Percentiles rank a stretch among this genome's conserved stretches.
Evolutionary conservation across 2,113 vertebrate species (phyloP).

Genomic region (Halcyon malimbica): DNA sequence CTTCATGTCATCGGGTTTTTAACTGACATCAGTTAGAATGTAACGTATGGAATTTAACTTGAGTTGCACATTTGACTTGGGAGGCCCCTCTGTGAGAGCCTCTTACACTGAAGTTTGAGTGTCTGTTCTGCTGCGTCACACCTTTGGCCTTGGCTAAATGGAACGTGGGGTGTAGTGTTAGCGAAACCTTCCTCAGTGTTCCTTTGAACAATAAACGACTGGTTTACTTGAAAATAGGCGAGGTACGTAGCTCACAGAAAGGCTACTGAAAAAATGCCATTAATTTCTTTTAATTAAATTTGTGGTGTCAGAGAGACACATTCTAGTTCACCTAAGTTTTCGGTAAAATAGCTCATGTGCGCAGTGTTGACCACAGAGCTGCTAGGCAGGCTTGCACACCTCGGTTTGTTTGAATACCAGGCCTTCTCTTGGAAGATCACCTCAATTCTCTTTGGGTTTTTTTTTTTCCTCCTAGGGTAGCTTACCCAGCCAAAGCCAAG

Average conservation of each 20-base stretch:
- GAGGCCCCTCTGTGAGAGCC: neutral
- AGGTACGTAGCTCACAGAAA: neutral
- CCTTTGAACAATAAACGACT: neutral
- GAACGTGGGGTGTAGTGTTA: neutral
- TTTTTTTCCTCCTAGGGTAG: constrained; percentile 79
- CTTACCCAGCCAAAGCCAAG: constrained; percentile 92
- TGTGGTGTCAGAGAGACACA: neutral
- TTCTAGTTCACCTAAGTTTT: neutral
- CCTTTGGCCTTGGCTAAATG: neutral
- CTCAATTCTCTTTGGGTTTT: neutral
- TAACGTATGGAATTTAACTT: neutral
- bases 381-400: neutral
- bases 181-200: neutral
- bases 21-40: neutral
- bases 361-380: neutral
- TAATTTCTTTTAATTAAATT: neutral
- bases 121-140: neutral
- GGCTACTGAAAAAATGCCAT: neutral
- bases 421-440: neutral
- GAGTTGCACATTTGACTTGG: neutral
- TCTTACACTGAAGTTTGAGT: neutral
- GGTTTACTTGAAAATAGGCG: neutral
- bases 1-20: neutral
- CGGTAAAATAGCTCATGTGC: neutral
- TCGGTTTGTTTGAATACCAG: neutral